Evolutionary conservation across 2,797 vertebrate genomes (phyloP), one percentile per base, ranked within the genome.

Genomic region (Chloroceryle amazona): DNA sequence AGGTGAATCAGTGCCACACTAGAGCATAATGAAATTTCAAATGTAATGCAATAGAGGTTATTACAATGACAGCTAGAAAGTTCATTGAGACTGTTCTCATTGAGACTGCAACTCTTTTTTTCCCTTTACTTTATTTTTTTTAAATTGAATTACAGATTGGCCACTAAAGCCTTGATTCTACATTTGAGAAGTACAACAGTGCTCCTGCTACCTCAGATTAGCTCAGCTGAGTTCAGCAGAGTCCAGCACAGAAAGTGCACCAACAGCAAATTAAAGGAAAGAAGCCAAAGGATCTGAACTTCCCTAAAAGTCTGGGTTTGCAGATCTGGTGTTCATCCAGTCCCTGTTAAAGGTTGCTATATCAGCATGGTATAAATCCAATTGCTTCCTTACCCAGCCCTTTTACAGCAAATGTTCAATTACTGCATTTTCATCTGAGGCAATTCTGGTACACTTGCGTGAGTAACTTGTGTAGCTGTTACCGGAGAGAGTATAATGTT

Each of bases 1-100:
- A 86, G 82, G 86, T 96, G 93, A 96, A 95, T 90, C 65, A 91
- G 68, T 35, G 49, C 80, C 86, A 81, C 61, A 71, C 57, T 13
- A 51, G n/a, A 82, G 28, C 55, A 47, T 93, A 91, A 94, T 81
- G 42, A 88, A 94, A 94, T 96, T 80, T 87, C 94, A 94, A 92
- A 73, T 19, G 2, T 81, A 97, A 96, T 63, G 74, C 80, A 72
- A 57, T 66, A 75, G 22, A 74, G 23, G 39, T 88, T 90, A 93
- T 93, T 92, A 83, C 4, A 2, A 74, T 75, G 80, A 73, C 81
- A 66, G 57, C 80, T 57, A 61, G 49, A 73, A 90, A 79, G 62
- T 76, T 91, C 76, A 91, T 67, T 74, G 62, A 92, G 54, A 76
- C 44, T 83, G 22, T 18, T 72, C 66, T n/a, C n/a, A n/a, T n/a